Base-by-base conservation (phyloP, 2,113 vertebrate genomes). In the Microcebus tavaratra region DNA sequence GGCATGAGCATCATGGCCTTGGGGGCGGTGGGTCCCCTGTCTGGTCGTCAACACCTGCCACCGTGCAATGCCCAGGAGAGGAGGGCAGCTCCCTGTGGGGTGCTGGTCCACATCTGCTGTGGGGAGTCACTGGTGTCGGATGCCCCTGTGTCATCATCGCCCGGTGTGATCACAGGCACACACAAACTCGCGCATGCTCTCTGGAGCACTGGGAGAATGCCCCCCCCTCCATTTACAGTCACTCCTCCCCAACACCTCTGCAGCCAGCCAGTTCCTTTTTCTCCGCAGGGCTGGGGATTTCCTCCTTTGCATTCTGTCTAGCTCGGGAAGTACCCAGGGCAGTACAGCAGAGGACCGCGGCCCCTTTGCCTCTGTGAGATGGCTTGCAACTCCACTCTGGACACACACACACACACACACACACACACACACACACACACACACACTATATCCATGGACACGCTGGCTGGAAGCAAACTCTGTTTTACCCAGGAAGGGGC, bases 301-400 rank as follows among this genome's bases (percentile, higher is more conserved):
- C 94, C 92, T 92, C 27, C 8, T 75, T 93, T 84, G 72, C 18
- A 72, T n/a, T 78, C 27, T 8, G 31, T 70, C 42, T 9, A 36
- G 29, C 25, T 82, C 36, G 94, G 96, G 94, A 97, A 97, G 89
- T 90, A 94, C 96, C 96, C 48, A 39, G 73, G 55, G 82, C 39
- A 76, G 57, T 3, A 48, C 25, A 73, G 25, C 36, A 57, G 34
- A 5, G 6, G 8, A 39, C 8, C 0, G 34, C 4, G 34, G 23
- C 17, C 59, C 8, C 34, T 76, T 70, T 6, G 21, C 42, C 25
- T 34, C 73, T 0, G 2, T 20, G 12, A 70, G 39, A 50, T 13
- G 21, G 42, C 2, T 70, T 1, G 17, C 83, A 83, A 59, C 5
- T 15, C 81, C 88, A 34, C 76, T 55, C n/a, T 13, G 21, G 31